Base-by-base conservation (phyloP, 2,797 vertebrate genomes). In the Liparis tanakae region DNA sequence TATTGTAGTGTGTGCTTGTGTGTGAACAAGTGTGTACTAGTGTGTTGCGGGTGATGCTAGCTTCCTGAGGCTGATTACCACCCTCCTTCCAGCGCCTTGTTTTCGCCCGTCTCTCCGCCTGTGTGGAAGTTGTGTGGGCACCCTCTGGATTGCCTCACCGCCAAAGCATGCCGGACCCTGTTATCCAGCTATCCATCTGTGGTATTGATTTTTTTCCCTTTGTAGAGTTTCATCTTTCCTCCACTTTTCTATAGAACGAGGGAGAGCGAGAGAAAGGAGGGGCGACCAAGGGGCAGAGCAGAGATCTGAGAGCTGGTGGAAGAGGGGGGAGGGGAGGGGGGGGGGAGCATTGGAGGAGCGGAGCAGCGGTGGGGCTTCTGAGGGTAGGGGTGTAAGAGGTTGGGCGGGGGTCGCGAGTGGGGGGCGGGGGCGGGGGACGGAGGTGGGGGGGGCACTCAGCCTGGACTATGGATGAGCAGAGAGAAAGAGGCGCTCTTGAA, bases 101-200 rank as follows among this genome's bases (percentile, higher is more conserved):
- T 93, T 93, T 88, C 82, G 83, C 89, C 84, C 87, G 25, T 87
- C 91, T 91, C 89, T 88, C 90, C 76, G 88, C 90, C 92, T 90
- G 85, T 92, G 90, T 94, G 93, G 92, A 93, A 92, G 94, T 94
- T 93, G 93, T 94, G 93, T 94, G 92, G 93, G 93, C 92, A 94
- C 93, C 93, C 92, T 94, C 93, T 92, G 93, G 93, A 94, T 94
- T 94, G 91, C 93, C 92, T 94, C 92, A 93, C 88, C 63, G 86
- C 90, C 85, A 88, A 93, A 93, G 93, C 94, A 95, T 93, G 93
- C 92, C 89, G 92, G 93, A 94, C 93, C 93, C 91, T 94, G 91
- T 95, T 94, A 94, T 94, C 94, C 87, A 87, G 92, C 93, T 91
- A 94, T 95, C 93, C 93, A 94, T 94, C 94, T 95, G 93, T 90